Conservation (phyloP, 2,888 invertebrate species). For the Merodon equestris region DNA sequence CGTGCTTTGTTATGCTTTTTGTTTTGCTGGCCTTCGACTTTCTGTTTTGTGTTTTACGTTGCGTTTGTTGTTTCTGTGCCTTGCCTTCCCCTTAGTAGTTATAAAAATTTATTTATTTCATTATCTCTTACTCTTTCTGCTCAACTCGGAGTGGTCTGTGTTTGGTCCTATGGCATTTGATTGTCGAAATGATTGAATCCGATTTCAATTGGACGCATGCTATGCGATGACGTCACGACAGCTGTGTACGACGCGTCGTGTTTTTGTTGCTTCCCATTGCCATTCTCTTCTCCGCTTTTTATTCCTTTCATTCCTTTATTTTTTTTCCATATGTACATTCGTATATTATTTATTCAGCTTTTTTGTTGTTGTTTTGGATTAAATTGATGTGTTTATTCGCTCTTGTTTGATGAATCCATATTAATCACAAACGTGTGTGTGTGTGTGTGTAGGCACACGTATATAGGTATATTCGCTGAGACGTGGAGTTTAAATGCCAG, state of each 20-base stretch:
- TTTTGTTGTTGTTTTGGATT: constrained; percentile 10
- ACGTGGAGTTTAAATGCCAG: too few species aligned
- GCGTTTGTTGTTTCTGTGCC: background rate
- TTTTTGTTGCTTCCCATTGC: background rate
- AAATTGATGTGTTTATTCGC: too few species aligned
- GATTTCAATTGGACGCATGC: constrained; percentile 62
- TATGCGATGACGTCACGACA: constrained; percentile 59
- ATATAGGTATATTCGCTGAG: too few species aligned
- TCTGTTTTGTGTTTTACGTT: too few species aligned
- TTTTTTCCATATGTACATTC: constrained; percentile 14
- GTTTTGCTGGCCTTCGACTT: too few species aligned
- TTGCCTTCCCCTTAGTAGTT: background rate
- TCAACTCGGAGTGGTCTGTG: constrained; percentile 2
- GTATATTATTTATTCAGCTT: constrained; percentile 21
- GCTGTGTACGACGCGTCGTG: constrained; percentile 38
- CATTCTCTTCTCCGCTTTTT: constrained; percentile 7
- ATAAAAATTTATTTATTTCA: constrained; percentile 42
- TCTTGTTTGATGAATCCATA: too few species aligned
- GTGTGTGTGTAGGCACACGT: too few species aligned
- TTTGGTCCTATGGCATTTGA: too few species aligned
- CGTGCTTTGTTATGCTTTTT: too few species aligned
- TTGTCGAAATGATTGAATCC: constrained; percentile 38
- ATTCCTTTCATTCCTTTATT: constrained; percentile 9
- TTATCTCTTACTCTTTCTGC: constrained; percentile 30
- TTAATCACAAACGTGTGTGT: too few species aligned